Conservation (phyloP, 2,888 invertebrate species). For the Anoplius nigerrimus region DNA sequence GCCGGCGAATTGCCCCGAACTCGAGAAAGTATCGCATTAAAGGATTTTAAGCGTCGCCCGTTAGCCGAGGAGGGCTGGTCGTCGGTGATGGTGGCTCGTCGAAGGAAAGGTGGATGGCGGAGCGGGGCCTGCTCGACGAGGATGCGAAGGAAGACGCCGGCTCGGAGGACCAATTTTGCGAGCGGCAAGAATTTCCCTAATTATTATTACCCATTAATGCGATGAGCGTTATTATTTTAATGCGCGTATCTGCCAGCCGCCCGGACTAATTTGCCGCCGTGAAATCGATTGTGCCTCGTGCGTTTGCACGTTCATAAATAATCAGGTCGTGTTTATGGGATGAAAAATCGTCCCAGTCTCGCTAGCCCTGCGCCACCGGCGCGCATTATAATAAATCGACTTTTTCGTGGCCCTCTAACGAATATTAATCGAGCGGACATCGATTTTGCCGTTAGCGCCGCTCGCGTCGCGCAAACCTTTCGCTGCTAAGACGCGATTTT, state of each 20-base stretch:
- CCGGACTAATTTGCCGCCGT: conserved; percentile 67
- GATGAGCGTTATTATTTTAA: conserved; percentile 73
- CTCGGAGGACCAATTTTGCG: conserved; percentile 52
- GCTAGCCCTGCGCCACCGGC: conserved; percentile 36
- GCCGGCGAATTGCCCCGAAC: background rate
- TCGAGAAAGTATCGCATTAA: conserved; percentile 22
- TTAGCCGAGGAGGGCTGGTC: conserved; percentile 10
- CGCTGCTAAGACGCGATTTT: background rate
- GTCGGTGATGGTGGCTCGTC: conserved; percentile 1
- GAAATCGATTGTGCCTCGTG: conserved; percentile 70
- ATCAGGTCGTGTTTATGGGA: conserved; percentile 65
- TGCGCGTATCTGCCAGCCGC: conserved; percentile 60
- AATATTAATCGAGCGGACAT: conserved; percentile 40
- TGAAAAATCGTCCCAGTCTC: conserved; percentile 57
- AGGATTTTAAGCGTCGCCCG: conserved; percentile 27
- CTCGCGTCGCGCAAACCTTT: conserved; percentile 1
- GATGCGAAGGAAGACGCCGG: background rate
- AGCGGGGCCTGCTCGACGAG: background rate
- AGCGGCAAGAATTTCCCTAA: conserved; percentile 70
- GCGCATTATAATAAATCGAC: conserved; percentile 60
- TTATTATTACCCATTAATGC: conserved; percentile 71
- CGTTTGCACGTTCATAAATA: conserved; percentile 69
- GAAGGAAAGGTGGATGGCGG: conserved; percentile 31
- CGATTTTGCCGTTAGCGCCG: conserved; percentile 42
- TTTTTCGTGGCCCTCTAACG: conserved; percentile 54